phyloP scores from a whole-genome alignment of 2,113 vertebrate species.

The Turdus rufiventris region DNA sequence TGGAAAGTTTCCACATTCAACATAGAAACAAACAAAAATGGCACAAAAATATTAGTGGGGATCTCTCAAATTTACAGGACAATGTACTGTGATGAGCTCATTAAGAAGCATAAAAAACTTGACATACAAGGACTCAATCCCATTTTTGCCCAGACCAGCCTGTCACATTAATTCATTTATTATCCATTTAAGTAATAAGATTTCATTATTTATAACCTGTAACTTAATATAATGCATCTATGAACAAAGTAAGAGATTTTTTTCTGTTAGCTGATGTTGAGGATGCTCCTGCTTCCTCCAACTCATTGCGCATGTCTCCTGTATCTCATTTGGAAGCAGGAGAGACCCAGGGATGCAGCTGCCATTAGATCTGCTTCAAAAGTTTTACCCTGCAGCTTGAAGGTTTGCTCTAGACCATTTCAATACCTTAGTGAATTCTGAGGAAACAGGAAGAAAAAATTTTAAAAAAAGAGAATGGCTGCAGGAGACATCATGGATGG shows the following conservation, averaged over 20 bases:
- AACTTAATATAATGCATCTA: neutral
- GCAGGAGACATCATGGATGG: neutral
- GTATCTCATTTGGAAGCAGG: neutral
- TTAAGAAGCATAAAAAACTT: neutral
- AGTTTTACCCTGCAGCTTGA: neutral
- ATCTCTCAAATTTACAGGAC: neutral
- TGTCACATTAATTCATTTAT: neutral
- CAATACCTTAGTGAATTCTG: neutral
- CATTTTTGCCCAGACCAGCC: neutral
- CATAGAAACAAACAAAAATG: neutral
- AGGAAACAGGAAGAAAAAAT: fast-evolving
- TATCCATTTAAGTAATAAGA: neutral
- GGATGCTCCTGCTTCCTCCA: neutral
- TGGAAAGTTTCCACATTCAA: neutral
- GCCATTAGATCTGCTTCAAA: neutral
- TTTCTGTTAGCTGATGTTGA: neutral
- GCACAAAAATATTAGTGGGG: neutral
- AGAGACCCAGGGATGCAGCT: neutral
- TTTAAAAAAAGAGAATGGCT: neutral
- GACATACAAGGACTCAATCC: neutral
- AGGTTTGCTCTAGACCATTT: neutral
- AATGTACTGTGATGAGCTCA: neutral
- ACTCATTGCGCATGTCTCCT: too few relatives aligned
- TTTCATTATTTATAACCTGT: neutral
- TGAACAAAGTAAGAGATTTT: neutral